Conservation (phyloP, 2,113 vertebrate genomes). For the Neogale vison region DNA sequence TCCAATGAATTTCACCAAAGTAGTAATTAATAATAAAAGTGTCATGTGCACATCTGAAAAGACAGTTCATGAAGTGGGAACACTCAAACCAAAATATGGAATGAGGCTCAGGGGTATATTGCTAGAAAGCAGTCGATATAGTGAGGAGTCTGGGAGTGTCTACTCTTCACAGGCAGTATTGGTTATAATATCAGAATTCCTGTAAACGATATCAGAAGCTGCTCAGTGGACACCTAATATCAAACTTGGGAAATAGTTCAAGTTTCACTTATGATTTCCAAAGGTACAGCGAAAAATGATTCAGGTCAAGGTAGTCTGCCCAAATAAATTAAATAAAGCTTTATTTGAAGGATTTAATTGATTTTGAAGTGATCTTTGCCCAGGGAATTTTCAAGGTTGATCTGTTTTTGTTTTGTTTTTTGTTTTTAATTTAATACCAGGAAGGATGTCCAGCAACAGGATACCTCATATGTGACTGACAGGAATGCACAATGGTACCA, state of each 20-base stretch:
- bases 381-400: not conserved
- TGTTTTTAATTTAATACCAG: not conserved
- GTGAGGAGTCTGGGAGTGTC: not conserved
- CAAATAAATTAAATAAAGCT: not conserved
- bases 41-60: no score
- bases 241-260: not conserved
- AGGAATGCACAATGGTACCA: not conserved
- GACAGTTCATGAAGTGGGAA: no score
- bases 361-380: not conserved
- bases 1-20: no score
- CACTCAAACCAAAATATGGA: not conserved
- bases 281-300: not conserved
- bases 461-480: not conserved
- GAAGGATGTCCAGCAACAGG: not conserved
- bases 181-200: not conserved
- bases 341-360: not conserved
- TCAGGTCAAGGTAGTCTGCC: not conserved
- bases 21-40: no score
- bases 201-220: not conserved
- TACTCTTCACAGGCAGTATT: not conserved
- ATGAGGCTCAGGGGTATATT: not conserved
- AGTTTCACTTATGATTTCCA: not conserved
- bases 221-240: not conserved
- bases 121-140: not conserved
- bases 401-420: not conserved